These are phyloP conservation scores for Nomada ruficornis DNA, from an alignment of 2,888 invertebrate genomes.

Conservation along the genomic window DNA sequence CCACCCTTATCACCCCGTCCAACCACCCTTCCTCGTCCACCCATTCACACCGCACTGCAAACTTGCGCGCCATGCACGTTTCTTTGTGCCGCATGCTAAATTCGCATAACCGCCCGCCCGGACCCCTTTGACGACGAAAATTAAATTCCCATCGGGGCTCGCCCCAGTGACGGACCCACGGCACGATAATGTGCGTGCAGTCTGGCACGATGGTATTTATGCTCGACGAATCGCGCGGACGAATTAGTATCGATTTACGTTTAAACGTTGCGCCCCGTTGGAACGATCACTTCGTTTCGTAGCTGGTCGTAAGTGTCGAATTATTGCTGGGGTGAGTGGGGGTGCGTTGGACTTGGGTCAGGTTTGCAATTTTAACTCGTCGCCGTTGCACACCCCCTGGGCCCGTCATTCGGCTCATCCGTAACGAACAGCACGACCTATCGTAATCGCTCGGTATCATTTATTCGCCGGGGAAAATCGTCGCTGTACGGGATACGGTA, in stretches of 20 bases:
- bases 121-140: slow-evolving; percentile 42
- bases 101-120: slow-evolving; percentile 43
- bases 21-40: slow-evolving; percentile 33
- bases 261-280: slow-evolving; percentile 10
- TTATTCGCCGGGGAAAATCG: too few relatives aligned
- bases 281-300: background rate
- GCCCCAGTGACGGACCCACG: background rate
- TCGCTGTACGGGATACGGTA: too few relatives aligned
- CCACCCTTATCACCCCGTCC: slow-evolving; percentile 49
- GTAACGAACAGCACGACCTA: background rate
- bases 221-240: background rate
- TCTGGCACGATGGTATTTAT: slow-evolving; percentile 24
- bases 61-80: slow-evolving; percentile 20
- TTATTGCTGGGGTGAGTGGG: background rate
- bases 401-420: background rate
- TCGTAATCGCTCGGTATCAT: too few relatives aligned
- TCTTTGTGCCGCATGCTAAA: slow-evolving; percentile 56
- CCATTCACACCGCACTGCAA: slow-evolving; percentile 56
- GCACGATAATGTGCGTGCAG: slow-evolving; percentile 10
- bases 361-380: background rate
- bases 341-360: background rate
- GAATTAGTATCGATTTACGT: slow-evolving; percentile 52
- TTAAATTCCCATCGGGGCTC: slow-evolving; percentile 56
- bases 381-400: background rate
- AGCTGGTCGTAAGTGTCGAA: too few relatives aligned